phyloP scores from a whole-genome alignment of 2,797 vertebrate species.

The Euphonia xanthogaster region DNA sequence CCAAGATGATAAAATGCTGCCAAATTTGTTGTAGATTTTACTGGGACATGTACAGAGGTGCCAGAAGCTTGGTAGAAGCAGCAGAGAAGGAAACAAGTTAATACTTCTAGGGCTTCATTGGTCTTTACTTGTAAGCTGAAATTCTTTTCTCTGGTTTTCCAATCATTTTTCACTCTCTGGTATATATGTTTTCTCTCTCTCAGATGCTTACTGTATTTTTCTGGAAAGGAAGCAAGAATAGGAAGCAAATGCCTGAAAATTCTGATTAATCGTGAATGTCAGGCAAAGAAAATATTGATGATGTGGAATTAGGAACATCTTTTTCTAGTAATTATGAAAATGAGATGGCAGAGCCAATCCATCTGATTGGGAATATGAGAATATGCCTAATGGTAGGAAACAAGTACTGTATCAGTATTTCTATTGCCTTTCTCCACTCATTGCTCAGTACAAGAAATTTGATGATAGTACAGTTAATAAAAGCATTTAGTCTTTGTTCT shows the following conservation, averaged over 20 bases:
- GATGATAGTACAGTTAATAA: neutral
- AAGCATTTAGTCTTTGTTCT: neutral
- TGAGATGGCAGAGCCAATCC: neutral
- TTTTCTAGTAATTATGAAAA: neutral
- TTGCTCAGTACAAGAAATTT: neutral
- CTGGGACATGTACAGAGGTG: neutral
- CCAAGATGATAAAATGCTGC: neutral
- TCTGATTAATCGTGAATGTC: neutral
- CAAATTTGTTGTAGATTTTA: neutral
- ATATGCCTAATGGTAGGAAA: neutral
- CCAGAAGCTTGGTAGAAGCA: neutral
- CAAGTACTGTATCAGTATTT: neutral
- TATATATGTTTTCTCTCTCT: neutral
- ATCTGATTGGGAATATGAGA: neutral
- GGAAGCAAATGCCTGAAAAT: neutral
- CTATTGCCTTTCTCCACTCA: neutral
- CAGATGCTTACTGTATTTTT: neutral
- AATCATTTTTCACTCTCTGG: neutral
- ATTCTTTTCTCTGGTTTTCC: neutral
- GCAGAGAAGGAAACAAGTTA: neutral
- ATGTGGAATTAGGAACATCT: neutral
- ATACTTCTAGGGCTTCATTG: neutral
- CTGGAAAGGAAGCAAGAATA: neutral
- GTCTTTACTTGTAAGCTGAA: neutral
- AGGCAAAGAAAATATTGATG: neutral